Evolutionary conservation across 2,797 vertebrate species (phyloP), one percentile per base, ranked within the genome.

Genomic region (Macropodus opercularis): DNA sequence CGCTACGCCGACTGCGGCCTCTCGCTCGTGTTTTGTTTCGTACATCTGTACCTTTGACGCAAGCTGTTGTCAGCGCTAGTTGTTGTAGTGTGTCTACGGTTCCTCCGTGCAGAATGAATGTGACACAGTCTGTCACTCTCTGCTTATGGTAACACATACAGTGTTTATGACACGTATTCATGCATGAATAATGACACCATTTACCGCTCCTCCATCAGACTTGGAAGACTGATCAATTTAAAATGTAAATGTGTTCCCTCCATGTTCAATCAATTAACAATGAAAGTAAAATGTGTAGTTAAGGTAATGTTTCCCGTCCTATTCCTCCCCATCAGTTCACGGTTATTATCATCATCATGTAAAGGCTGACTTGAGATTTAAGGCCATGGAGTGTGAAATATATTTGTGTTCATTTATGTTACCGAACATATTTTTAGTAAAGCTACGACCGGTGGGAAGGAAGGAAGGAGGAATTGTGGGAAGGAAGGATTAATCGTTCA

Each of bases 191-290:
- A 89, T 83, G 50, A 21, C 54, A 24, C 38, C 46, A 56, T 85
- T 85, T 76, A 75, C 61, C 57, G 71, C 77, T 65, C 57, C 69
- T 72, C 72, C 10, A 17, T 82, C 73, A 79, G 79, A 86, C 69
- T 70, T 66, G 67, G 42, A 55, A 75, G 77, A 83, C 75, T 81
- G 85, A 80, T 85, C 73, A 80, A 85, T 88, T 84, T 83, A 66
- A 85, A 85, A 85, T 85, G 84, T 76, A 81, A 87, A 89, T 84
- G 66, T 5, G 23, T 63, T 71, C 46, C 62, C 63, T 19, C 56
- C 6, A 40, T 74, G 74, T 81, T 83, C 72, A 75, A 80, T 78
- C 78, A 85, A 75, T 83, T 81, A 83, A 48, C 18, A 72, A 51
- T 19, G 32, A 75, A 68, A 78, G 75, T 38, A 81, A 77, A 55